phyloP scores from a whole-genome alignment of 1,140 invertebrate genomes.

The Drosophila ogumai region DNA sequence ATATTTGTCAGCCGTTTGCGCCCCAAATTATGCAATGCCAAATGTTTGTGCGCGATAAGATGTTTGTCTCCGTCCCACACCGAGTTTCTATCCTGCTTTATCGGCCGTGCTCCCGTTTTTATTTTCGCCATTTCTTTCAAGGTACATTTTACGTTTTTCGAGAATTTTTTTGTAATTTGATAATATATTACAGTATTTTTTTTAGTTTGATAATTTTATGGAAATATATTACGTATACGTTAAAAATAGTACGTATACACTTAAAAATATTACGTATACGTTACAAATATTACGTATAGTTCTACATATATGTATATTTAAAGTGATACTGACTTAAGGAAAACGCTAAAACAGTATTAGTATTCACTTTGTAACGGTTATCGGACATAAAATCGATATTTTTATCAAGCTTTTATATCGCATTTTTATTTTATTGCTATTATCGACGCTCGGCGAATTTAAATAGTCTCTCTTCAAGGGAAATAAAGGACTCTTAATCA shows the following conservation, averaged over 20 bases:
- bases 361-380: neutral
- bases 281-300: no score
- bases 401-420: neutral
- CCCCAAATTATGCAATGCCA: conserved; percentile 50
- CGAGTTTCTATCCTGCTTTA: neutral
- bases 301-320: neutral
- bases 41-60: conserved; percentile 55
- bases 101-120: neutral
- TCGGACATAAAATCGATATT: neutral
- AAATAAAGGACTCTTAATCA: neutral
- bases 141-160: neutral
- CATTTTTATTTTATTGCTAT: neutral
- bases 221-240: no score
- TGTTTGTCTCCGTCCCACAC: neutral
- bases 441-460: neutral
- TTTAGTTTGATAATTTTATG: neutral
- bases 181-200: neutral
- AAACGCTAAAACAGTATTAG: no score
- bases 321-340: no score
- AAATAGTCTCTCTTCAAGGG: neutral
- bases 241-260: neutral
- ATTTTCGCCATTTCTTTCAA: neutral
- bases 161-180: neutral
- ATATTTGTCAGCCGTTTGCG: conserved; percentile 42
- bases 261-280: no score